Conservation (phyloP, 2,888 invertebrate species). For the Leptopterna dolabrata region DNA sequence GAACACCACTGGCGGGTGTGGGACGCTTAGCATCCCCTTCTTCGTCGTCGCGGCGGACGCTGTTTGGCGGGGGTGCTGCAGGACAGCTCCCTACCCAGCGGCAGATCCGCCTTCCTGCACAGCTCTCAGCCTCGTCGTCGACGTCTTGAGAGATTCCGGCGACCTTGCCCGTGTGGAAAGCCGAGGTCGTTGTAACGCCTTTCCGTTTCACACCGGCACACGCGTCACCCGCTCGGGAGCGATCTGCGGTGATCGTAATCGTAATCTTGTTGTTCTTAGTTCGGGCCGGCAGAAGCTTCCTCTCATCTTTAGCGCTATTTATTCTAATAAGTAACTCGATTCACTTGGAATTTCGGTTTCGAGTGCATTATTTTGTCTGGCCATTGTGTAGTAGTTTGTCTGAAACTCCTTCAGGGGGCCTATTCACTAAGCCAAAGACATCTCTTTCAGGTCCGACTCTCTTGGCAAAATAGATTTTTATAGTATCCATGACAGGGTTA, state of each 20-base stretch:
- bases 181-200: background rate
- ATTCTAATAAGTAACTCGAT: too few species aligned
- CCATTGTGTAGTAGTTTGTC: too few species aligned
- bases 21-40: constrained; percentile 37
- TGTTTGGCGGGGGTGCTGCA: constrained; percentile 42
- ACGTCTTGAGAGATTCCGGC: background rate
- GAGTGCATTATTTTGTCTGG: too few species aligned
- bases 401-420: too few species aligned
- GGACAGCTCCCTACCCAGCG: constrained; percentile 19
- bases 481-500: too few species aligned
- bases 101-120: background rate
- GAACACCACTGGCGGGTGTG: constrained; percentile 19
- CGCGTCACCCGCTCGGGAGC: background rate
- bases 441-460: too few species aligned
- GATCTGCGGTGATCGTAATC: background rate
- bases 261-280: too few species aligned
- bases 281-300: too few species aligned
- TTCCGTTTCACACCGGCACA: background rate
- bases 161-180: background rate
- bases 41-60: background rate
- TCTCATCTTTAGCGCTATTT: too few species aligned
- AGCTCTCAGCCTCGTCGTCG: background rate
- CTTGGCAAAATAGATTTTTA: too few species aligned
- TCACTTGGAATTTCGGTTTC: too few species aligned
- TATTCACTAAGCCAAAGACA: too few species aligned